These are phyloP conservation scores for Syngnathus acus DNA, from an alignment of 2,797 vertebrate species.

Conservation along the genomic window DNA sequence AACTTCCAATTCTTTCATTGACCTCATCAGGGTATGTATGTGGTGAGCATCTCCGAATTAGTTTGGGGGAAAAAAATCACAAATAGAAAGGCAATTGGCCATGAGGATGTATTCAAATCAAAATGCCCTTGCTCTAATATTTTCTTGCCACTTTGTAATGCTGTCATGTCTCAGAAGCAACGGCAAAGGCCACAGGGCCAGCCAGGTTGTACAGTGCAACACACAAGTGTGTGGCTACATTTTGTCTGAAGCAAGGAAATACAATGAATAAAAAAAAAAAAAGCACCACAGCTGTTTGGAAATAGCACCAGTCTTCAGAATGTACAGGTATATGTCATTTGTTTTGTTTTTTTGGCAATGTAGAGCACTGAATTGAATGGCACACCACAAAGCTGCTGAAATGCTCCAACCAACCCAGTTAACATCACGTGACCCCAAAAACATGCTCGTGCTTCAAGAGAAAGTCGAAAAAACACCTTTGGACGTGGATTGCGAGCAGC, in stretches of 20 bases:
- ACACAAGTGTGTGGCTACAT: conserved; percentile 61
- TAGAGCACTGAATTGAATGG: conserved; percentile 52
- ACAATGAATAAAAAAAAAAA: conserved; percentile 55
- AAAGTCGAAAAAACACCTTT: conserved; percentile 25
- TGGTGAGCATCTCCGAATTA: conserved; percentile 49
- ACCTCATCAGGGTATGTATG: conserved; percentile 20
- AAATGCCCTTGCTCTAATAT: conserved; percentile 26
- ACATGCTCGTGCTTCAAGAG: conserved; percentile 29
- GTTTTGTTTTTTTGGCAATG: conserved; percentile 52
- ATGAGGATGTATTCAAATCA: conserved; percentile 17
- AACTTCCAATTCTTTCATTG: conserved; percentile 8
- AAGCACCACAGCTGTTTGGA: conserved; percentile 69
- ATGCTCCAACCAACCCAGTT: conserved; percentile 36
- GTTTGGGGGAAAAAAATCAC: conserved; percentile 4
- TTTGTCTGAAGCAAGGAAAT: conserved; percentile 61
- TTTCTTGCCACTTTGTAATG: conserved; percentile 26
- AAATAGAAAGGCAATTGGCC: conserved; percentile 26
- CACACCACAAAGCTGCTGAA: conserved; percentile 45
- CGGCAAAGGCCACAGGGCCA: conserved; percentile 14
- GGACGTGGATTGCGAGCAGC: conserved; percentile 42
- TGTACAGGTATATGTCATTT: conserved; percentile 34
- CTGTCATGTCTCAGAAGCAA: conserved; percentile 43
- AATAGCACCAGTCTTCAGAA: conserved; percentile 76
- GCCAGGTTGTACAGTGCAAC: conserved; percentile 42
- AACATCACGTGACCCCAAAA: conserved; percentile 28